Evolutionary conservation across 1,140 invertebrate genomes (phyloP), one percentile per base, ranked within the genome.

Genomic region (Cotesia glomerata): DNA sequence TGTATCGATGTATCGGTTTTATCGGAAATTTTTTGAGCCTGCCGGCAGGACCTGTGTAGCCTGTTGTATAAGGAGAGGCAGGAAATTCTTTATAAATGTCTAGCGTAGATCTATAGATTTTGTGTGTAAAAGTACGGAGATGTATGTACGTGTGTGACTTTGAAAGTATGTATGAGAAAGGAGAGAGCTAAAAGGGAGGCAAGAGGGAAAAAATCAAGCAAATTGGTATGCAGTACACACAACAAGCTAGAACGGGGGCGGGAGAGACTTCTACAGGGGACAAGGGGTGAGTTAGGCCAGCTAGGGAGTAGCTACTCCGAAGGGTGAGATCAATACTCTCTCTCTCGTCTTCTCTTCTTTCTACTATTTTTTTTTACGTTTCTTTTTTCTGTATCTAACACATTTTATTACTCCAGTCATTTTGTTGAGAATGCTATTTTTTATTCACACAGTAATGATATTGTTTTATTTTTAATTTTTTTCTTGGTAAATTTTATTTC

Each of bases 161-260:
- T 45, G 39, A 9, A 11, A 9, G 39, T 45, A 45, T 45, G 26
- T 45, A 45, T n/a, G 4, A 58, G 64, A 74, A 39, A 11, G 39
- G 35, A 13, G 74, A 62, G 73, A 70, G 74, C 70, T 64, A 62
- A 62, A 39, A 76, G 75, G 52, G 72, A 66, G 74, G 63, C 66
- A 70, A 71, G 76, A 73, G 67, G 79, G 76, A 84, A 69, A 76
- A 82, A 84, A 86, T 86, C 83, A 85, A 86, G 85, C 81, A 87
- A 87, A 86, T 87, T 87, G 85, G 84, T 87, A 87, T 87, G 84
- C 85, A 87, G 85, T 84, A 81, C 85, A 67, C 54, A 86, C 84
- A 85, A 86, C 84, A 86, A 85, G 58, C 79, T 76, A 80, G 81
- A 77, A 82, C 82, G 78, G 76, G 45, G 51, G 62, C 74, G 79